These are phyloP conservation scores for Parasteatoda tepidariorum DNA, from an alignment of 1,140 invertebrate genomes.

Conservation along the genomic window DNA sequence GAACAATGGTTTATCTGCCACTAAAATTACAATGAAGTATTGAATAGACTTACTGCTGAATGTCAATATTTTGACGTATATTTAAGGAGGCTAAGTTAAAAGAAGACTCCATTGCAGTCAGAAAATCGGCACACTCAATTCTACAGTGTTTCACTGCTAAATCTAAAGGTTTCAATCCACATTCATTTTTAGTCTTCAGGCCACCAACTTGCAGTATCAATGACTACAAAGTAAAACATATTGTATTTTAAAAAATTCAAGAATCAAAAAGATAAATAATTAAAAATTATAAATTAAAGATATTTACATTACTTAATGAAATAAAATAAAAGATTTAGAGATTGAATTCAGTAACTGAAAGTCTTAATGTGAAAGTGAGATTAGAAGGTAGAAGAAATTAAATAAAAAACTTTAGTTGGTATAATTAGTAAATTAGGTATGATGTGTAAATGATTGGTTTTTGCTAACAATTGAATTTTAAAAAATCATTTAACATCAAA, in stretches of 20 bases:
- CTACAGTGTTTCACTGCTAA: slow-evolving; percentile 43
- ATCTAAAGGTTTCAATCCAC: slow-evolving; percentile 53
- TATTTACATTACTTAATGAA: not conserved
- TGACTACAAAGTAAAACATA: slow-evolving; percentile 18
- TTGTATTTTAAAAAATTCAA: not conserved
- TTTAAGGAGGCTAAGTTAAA: slow-evolving; percentile 52
- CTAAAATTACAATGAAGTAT: too few species aligned
- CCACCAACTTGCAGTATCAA: slow-evolving; percentile 47
- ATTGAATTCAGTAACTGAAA: too few species aligned
- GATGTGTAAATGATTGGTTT: too few species aligned
- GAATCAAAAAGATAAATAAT: not conserved
- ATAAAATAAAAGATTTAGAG: not conserved
- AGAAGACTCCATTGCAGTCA: slow-evolving; percentile 49
- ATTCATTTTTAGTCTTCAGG: slow-evolving; percentile 54
- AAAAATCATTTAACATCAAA: too few species aligned
- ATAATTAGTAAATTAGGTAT: too few species aligned
- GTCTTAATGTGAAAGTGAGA: too few species aligned
- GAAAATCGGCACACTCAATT: slow-evolving; percentile 54
- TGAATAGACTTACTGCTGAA: slow-evolving; percentile 57
- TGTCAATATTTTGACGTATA: slow-evolving; percentile 35
- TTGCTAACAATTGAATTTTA: too few species aligned
- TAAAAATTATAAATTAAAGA: not conserved
- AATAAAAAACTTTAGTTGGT: too few species aligned
- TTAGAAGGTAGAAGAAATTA: too few species aligned
- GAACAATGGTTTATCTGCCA: too few species aligned